Evolutionary conservation across 2,113 vertebrate genomes (phyloP).

Genomic region (Serranochromis macrocephalus): DNA sequence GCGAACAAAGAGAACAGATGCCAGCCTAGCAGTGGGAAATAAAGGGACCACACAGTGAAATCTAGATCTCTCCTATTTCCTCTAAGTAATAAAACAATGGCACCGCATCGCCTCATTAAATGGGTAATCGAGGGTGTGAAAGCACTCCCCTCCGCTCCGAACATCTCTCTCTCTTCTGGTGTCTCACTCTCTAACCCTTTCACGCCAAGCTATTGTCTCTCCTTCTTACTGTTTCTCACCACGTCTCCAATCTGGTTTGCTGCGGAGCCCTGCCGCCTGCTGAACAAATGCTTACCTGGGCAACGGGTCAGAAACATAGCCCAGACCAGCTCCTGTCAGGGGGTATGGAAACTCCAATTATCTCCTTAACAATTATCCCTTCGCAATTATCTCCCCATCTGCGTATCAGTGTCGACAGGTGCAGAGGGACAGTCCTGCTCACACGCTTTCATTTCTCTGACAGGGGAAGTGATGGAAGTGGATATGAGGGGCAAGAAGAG

Average conservation of each 20-base stretch:
- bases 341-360: conserved; percentile 61
- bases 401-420: conserved; percentile 48
- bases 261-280: not conserved
- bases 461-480: conserved; percentile 25
- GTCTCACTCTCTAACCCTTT: conserved; percentile 14
- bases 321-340: conserved; percentile 49
- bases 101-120: conserved; percentile 62
- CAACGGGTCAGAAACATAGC: conserved; percentile 52
- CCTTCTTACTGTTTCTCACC: conserved; percentile 25
- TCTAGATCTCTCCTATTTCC: conserved; percentile 57
- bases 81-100: conserved; percentile 66
- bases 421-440: conserved; percentile 27
- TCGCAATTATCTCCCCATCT: conserved; percentile 63
- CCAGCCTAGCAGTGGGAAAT: conserved; percentile 57
- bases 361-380: conserved; percentile 53
- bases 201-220: conserved; percentile 12
- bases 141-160: conserved; percentile 41
- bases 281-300: conserved; percentile 62
- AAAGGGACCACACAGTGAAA: conserved; percentile 47
- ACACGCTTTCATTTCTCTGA: conserved; percentile 14
- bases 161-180: conserved; percentile 25
- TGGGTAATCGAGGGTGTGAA: conserved; percentile 65
- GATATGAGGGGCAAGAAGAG: not conserved
- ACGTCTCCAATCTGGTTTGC: conserved; percentile 39
- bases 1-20: conserved; percentile 59